Base-by-base conservation (phyloP, 2,888 invertebrate species). In the Netelia inedita region DNA sequence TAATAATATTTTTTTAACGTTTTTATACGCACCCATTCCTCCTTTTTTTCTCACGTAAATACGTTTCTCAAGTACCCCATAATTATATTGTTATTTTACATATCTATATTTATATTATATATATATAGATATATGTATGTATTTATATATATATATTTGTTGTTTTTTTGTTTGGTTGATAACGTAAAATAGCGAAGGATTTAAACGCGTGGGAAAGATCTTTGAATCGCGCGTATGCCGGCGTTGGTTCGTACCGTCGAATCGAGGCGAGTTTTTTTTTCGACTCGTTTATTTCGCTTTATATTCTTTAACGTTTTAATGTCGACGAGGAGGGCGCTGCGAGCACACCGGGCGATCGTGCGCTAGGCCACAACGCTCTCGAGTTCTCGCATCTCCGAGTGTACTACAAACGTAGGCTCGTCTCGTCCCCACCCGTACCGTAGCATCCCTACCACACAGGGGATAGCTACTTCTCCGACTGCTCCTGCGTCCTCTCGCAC, bases 301-400 rank as follows among this genome's bases (percentile, higher is more conserved):
- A 35, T 35, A 35, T 35, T 35, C 8, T 35, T 35, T 35, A 35
- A 35, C 35, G 35, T 35, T 53, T 53, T 53, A 53, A 16, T 19
- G 19, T 57, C 57, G 16, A 57, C 57, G 21, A 21, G 57, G 19
- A 6, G 35, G 57, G 57, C 57, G 57, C 57, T 57, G 57, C 9
- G 6, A 57, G 57, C 57, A 55, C 55, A 55, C 55, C 57, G 57
- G 57, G 57, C 19, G 57, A 19, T 57, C 16, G 57, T 57, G 57
- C 57, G 57, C 57, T 46, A 46, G 46, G 46, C 57, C 57, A 19
- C 57, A 57, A 57, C 57, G 19, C 57, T 57, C 57, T 57, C 53
- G 14, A 53, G 35, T 35, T 35, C 46, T 46, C 14, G 14, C 14
- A 46, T 14, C 46, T 14, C 46, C 46, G 46, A 46, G 46, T 46